A percentile compares a stretch with the other conserved stretches of the same genome.
Evolutionary conservation across 2,113 vertebrate species (phyloP).

Genomic region (Fukomys damarensis): DNA sequence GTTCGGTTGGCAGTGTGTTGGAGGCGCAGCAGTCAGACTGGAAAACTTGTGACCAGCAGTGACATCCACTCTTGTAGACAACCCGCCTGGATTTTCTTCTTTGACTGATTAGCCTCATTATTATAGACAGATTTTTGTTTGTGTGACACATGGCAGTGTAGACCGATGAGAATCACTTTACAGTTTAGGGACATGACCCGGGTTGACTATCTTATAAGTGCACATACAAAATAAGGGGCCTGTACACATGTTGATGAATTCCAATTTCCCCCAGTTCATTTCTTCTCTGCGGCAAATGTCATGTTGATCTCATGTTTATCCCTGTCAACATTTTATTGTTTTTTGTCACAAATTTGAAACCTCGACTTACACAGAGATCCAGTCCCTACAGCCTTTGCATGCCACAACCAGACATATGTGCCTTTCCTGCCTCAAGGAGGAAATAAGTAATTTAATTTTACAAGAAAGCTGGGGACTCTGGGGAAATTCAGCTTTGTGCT

Average conservation of each 20-base stretch:
- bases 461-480: constrained; percentile 34
- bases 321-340: background rate
- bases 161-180: constrained; percentile 11
- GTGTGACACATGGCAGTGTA: constrained; percentile 34
- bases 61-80: fast-evolving
- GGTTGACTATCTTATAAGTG: background rate
- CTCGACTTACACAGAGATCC: background rate
- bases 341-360: constrained; percentile 26
- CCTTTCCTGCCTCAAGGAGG: constrained; percentile 33
- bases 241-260: background rate
- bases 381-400: background rate
- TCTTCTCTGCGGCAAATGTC: background rate
- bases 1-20: background rate
- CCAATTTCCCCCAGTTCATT: fast-evolving
- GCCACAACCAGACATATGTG: background rate
- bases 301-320: fast-evolving
- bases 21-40: background rate
- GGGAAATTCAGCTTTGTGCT: background rate
- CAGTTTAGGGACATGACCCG: constrained; percentile 1
- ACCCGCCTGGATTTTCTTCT: background rate
- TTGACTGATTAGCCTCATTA: constrained; percentile 70
- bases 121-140: constrained; percentile 54
- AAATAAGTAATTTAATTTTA: constrained; percentile 50
- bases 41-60: background rate
- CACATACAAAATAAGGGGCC: background rate